Evolutionary conservation across 2,888 invertebrate genomes (phyloP).

Genomic region (Eupithecia inturbata): DNA sequence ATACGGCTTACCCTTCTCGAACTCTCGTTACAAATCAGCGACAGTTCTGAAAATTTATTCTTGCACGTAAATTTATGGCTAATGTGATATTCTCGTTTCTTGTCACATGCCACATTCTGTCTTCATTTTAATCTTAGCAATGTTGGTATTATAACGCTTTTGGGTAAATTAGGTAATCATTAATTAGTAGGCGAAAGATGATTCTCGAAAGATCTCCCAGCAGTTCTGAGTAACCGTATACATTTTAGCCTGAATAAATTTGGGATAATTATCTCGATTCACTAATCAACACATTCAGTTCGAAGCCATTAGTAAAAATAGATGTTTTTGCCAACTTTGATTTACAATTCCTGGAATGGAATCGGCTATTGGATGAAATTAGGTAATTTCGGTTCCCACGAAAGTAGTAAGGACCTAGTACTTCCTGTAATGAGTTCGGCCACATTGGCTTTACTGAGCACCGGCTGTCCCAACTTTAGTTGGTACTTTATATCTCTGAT

Average conservation of each 20-base stretch:
- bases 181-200: not conserved
- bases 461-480: constrained; percentile 54
- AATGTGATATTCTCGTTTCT: not conserved
- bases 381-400: constrained; percentile 41
- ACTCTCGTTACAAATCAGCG: not conserved
- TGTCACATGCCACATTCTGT: not conserved
- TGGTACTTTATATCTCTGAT: constrained; percentile 51
- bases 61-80: not conserved
- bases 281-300: constrained; percentile 14
- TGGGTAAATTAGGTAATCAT: not conserved
- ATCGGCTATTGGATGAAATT: constrained; percentile 34
- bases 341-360: constrained; percentile 38
- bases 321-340: constrained; percentile 51
- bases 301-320: constrained; percentile 21
- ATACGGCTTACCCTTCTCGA: not conserved
- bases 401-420: constrained; percentile 41
- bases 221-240: not conserved
- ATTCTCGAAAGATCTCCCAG: not conserved
- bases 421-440: constrained; percentile 46
- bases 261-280: not conserved
- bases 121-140: not conserved
- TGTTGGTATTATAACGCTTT: not conserved
- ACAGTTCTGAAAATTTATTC: not conserved
- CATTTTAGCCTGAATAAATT: not conserved
- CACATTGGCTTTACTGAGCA: constrained; percentile 43